phyloP scores from a whole-genome alignment of 2,113 vertebrate genomes.

The Gnathonemus longibarbis region DNA sequence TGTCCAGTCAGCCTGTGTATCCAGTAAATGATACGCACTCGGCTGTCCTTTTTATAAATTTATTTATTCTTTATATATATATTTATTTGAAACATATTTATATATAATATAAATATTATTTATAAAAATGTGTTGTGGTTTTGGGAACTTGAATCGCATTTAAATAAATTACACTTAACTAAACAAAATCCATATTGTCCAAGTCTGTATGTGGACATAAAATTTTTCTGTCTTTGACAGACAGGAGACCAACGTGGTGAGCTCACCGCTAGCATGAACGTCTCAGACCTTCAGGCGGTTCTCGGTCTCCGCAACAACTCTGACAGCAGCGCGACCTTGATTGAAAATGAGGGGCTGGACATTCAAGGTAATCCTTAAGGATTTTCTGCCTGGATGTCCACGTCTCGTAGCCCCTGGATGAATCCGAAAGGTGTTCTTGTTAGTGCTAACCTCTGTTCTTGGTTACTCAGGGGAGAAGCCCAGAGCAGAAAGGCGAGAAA shows the following conservation, averaged over 20 bases:
- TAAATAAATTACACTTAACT: background rate
- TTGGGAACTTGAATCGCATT: background rate
- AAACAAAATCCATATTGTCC: background rate
- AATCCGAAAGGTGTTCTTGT: background rate
- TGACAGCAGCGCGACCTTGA: constrained; percentile 60
- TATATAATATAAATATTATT: too few relatives aligned
- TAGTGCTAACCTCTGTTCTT: constrained; percentile 44
- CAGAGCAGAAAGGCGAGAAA: constrained; percentile 60
- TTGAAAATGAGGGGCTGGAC: constrained; percentile 55
- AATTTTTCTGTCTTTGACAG: constrained; percentile 35
- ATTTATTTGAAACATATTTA: too few relatives aligned
- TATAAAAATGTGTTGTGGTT: background rate
- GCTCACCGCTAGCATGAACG: constrained; percentile 81
- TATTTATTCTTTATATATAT: too few relatives aligned
- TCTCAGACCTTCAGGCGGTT: constrained; percentile 87
- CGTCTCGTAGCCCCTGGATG: background rate
- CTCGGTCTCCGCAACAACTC: constrained; percentile 76
- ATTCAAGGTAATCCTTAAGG: constrained; percentile 50
- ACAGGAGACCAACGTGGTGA: constrained; percentile 82
- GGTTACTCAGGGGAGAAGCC: constrained; percentile 61
- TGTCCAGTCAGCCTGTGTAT: background rate
- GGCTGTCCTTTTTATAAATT: too few relatives aligned
- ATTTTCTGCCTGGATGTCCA: background rate
- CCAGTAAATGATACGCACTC: background rate
- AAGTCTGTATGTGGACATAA: background rate